Conservation (phyloP, 2,888 invertebrate genomes). For the Polyommatus iphigenia region DNA sequence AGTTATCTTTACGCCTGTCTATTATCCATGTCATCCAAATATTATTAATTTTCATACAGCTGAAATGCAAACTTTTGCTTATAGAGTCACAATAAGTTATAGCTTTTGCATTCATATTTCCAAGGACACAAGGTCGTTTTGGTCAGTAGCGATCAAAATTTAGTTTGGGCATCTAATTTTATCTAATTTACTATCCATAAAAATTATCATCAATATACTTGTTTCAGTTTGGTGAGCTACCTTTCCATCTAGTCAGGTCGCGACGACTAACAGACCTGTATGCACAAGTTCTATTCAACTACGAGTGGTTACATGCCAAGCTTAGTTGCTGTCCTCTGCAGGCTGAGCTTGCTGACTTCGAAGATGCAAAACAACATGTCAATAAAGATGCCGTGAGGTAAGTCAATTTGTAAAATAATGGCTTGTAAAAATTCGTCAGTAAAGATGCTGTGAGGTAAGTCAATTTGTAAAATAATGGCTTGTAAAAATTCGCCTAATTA, state of each 20-base stretch:
- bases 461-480: no score
- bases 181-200: no score
- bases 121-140: no score
- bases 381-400: slow-evolving; percentile 90
- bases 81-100: no score
- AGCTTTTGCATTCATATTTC: no score
- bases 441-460: slow-evolving; percentile 87
- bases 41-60: no score
- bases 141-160: no score
- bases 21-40: no score
- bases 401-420: neutral
- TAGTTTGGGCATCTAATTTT: no score
- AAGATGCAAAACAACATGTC: slow-evolving; percentile 92
- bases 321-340: slow-evolving; percentile 97
- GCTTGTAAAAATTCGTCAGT: slow-evolving; percentile 73
- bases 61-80: no score
- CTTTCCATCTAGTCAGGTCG: slow-evolving; percentile 95
- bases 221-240: slow-evolving; percentile 93
- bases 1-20: no score
- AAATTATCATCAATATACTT: slow-evolving; percentile 24
- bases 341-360: slow-evolving; percentile 96
- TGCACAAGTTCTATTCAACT: slow-evolving; percentile 96
- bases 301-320: slow-evolving; percentile 98
- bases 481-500: no score
- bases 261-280: slow-evolving; percentile 94